Evolutionary conservation across 2,888 invertebrate genomes (phyloP), one percentile per base, ranked within the genome.

Genomic region (Vandiemenella viatica): DNA sequence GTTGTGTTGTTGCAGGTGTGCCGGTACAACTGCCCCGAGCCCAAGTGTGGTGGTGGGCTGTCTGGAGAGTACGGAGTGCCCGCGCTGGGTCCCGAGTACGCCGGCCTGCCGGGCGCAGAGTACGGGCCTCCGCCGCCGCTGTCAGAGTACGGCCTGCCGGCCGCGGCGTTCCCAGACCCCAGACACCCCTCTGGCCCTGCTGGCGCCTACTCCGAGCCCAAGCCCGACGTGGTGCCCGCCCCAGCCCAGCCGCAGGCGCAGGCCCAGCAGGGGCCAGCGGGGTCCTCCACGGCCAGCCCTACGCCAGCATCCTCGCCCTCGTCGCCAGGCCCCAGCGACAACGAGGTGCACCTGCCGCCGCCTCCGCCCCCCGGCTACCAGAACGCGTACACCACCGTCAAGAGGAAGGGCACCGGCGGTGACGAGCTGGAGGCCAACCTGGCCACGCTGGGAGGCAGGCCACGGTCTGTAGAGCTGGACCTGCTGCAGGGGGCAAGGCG

Each of bases 1-100:
- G n/a, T n/a, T 38, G 38, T 15, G 10, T 15, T 15, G 15, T 15
- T 15, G 38, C 38, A 38, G 38, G 91, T 92, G 4, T 92, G 92
- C 62, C 77, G 91, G 58, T 88, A 89, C 66, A 89, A 91, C 63
- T 92, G 91, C 59, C 91, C 91, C 2, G 90, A 91, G 62, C 90
- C 90, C 3, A 88, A 89, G 67, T 92, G 91, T 65, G 83, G 75
- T 22, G 73, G 72, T 6, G 60, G 61, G 1, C 75, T 76, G 32
- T 61, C 74, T 45, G 62, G 67, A 19, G 75, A 74, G 41, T 81
- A 80, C 58, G 82, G 81, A 56, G 80, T 80, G 49, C 74, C 78
- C 43, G 68, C 32, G 3, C 26, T 50, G 4, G 41, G 48, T 2
- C 51, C 48, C 5, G 55, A 48, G 13, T 51, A 48, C 41, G 49